phyloP scores from a whole-genome alignment of 2,113 vertebrate genomes.

The Malaclemys terrapin region DNA sequence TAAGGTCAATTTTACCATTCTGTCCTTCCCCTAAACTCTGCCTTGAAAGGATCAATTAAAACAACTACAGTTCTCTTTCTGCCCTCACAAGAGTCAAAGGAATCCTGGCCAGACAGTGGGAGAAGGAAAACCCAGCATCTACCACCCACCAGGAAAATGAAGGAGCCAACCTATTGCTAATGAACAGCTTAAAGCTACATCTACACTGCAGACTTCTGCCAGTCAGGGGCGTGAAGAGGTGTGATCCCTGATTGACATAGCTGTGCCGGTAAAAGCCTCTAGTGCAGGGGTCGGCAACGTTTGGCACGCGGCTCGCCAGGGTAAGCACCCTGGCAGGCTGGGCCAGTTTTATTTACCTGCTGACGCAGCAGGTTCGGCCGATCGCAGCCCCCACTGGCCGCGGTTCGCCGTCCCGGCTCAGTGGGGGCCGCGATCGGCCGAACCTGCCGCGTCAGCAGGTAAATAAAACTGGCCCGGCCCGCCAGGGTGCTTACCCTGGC shows the following conservation, averaged over 20 bases:
- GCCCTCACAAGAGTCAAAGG: not conserved
- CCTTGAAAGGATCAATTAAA: not conserved
- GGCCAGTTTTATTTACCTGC: no score
- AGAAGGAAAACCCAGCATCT: not conserved
- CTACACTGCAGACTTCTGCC: not conserved
- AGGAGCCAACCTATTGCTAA: accelerated
- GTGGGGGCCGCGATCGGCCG: no score
- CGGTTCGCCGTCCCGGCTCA: no score
- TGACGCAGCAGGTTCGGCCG: no score
- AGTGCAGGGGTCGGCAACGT: not conserved
- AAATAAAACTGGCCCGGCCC: no score
- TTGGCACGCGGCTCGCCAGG: no score
- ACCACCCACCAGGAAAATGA: accelerated
- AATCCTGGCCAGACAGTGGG: not conserved
- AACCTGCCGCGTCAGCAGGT: no score
- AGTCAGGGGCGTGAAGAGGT: not conserved
- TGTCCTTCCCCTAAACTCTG: not conserved
- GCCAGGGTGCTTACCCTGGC: no score
- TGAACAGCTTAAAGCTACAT: not conserved
- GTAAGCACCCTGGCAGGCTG: no score
- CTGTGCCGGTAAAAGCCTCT: not conserved
- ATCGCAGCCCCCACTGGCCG: no score
- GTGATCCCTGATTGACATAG: not conserved
- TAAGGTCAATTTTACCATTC: not conserved
- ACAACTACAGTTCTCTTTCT: not conserved